These are phyloP conservation scores for Stenurella melanura DNA, from an alignment of 2,888 invertebrate species.

Conservation along the genomic window DNA sequence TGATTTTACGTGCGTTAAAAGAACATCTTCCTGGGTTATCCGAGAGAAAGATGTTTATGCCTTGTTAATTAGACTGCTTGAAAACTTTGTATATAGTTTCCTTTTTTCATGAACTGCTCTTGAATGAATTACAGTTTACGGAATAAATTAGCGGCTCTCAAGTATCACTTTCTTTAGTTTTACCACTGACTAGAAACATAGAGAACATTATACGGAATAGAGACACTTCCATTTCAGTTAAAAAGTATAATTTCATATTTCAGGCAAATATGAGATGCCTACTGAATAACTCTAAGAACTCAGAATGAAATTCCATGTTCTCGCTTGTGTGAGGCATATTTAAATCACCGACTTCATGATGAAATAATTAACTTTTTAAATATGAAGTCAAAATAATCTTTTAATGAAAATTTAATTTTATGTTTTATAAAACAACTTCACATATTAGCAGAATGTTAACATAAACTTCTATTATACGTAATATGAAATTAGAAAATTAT, in stretches of 20 bases:
- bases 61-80: too few species aligned
- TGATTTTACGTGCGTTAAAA: too few species aligned
- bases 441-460: too few species aligned
- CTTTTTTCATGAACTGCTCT: background rate
- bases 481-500: too few species aligned
- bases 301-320: constrained; percentile 1
- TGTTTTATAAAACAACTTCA: too few species aligned
- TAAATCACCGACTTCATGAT: constrained; percentile 17
- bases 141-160: constrained; percentile 12
- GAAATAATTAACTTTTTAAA: constrained; percentile 30
- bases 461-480: too few species aligned
- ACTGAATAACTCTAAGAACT: constrained; percentile 25
- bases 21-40: too few species aligned
- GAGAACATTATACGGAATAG: constrained; percentile 33
- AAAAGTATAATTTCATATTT: constrained; percentile 35
- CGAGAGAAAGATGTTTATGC: too few species aligned
- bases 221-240: constrained; percentile 38
- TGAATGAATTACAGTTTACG: background rate
- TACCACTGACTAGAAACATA: constrained; percentile 27
- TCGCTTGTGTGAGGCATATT: constrained; percentile 22
- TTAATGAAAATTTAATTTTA: constrained; percentile 3
- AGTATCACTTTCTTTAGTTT: constrained; percentile 18
- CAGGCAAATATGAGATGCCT: constrained; percentile 22
- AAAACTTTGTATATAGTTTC: background rate
- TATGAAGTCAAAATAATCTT: constrained; percentile 34